phyloP scores from a whole-genome alignment of 2,113 vertebrate genomes.

The Saimiri boliviensis region DNA sequence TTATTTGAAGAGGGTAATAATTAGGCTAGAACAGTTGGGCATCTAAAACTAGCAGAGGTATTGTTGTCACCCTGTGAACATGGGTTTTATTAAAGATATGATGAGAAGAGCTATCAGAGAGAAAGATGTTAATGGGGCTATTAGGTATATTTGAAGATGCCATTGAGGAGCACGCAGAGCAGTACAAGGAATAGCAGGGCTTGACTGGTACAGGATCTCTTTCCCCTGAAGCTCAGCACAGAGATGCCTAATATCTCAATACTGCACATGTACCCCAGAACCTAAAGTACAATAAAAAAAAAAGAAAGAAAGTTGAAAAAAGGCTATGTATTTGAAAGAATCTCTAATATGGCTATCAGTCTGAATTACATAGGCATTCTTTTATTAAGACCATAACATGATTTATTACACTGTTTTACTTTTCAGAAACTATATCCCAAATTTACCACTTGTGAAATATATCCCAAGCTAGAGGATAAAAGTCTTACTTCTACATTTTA shows the following conservation, averaged over 20 bases:
- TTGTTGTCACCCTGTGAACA: neutral
- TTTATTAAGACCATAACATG: neutral
- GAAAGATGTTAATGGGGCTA: neutral
- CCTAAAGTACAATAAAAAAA: no score
- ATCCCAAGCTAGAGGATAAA: neutral
- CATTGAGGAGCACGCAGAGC: neutral
- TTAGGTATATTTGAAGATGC: constrained; percentile 41
- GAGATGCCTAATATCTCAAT: neutral
- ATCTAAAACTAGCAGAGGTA: neutral
- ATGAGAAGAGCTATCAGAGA: neutral
- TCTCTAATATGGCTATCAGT: neutral
- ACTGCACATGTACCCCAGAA: neutral
- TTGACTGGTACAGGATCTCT: neutral
- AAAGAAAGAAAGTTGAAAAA: neutral
- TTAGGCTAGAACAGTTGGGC: neutral
- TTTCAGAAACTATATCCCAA: neutral
- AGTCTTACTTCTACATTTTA: neutral
- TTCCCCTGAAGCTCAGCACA: neutral
- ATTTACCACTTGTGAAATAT: neutral
- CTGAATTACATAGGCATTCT: neutral
- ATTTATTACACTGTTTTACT: neutral
- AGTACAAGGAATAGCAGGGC: neutral
- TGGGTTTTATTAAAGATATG: constrained; percentile 25
- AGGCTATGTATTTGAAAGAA: neutral
- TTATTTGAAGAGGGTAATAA: neutral